A percentile compares a stretch with the other conserved stretches of the same genome.
phyloP scores from a whole-genome alignment of 2,113 vertebrate genomes.

The Nothobranchius furzeri region DNA sequence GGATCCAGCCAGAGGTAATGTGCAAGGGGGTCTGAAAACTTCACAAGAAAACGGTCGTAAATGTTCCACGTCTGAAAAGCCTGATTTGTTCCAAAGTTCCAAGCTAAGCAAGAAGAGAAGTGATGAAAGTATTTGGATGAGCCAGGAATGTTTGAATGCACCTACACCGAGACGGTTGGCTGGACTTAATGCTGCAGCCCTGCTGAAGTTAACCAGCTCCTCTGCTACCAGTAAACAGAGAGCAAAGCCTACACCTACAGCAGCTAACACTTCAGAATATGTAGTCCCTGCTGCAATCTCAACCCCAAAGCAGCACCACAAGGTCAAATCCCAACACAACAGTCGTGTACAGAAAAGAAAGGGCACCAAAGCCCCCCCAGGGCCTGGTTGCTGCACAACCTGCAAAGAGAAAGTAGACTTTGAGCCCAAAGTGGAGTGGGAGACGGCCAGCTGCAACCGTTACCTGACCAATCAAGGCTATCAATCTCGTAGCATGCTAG shows the following conservation, averaged over 20 bases:
- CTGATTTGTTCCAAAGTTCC: slow-evolving; percentile 57
- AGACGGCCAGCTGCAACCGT: slow-evolving; percentile 58
- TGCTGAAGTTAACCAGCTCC: slow-evolving; percentile 91
- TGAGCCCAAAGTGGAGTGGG: slow-evolving; percentile 73
- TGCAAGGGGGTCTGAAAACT: slow-evolving; percentile 31
- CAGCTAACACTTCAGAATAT: slow-evolving; percentile 60
- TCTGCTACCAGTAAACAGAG: slow-evolving; percentile 75
- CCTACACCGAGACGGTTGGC: slow-evolving; percentile 90
- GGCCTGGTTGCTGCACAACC: slow-evolving; percentile 76
- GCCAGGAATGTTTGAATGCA: slow-evolving; percentile 60
- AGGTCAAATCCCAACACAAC: slow-evolving; percentile 78
- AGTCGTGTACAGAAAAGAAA: slow-evolving; percentile 52
- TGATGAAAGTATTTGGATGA: slow-evolving; percentile 29
- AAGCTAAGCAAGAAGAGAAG: slow-evolving; percentile 60
- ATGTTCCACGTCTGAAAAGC: slow-evolving; percentile 47
- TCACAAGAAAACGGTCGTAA: slow-evolving; percentile 35
- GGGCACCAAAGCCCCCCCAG: slow-evolving; percentile 29
- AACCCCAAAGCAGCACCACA: slow-evolving; percentile 39
- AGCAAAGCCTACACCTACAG: slow-evolving; percentile 63
- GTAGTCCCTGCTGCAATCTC: slow-evolving; percentile 25
- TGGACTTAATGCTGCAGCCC: slow-evolving; percentile 91
- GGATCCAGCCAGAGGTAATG: slow-evolving; percentile 28
- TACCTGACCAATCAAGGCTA: slow-evolving; percentile 73
- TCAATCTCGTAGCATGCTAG: slow-evolving; percentile 73
- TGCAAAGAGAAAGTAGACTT: slow-evolving; percentile 80